These are phyloP conservation scores for Adela reaumurella DNA, from an alignment of 2,888 invertebrate genomes.

Conservation along the genomic window DNA sequence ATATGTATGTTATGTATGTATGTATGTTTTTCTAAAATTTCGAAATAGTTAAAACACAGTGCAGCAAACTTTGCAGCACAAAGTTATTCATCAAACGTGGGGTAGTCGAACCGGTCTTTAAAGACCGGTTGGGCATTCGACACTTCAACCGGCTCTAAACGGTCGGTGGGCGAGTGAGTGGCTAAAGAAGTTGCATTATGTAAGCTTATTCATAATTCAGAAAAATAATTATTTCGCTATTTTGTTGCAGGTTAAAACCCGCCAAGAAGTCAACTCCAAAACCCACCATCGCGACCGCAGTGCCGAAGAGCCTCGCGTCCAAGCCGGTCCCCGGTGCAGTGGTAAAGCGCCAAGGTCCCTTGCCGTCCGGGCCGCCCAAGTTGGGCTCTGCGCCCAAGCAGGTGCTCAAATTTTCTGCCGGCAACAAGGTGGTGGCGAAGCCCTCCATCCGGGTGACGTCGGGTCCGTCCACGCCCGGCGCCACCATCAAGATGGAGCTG, in stretches of 20 bases:
- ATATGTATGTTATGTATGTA: too few species aligned
- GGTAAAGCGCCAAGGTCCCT: conserved; percentile 49
- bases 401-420: conserved; percentile 66
- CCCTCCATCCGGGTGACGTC: conserved; percentile 43
- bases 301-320: conserved; percentile 32
- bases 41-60: too few species aligned
- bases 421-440: conserved; percentile 47
- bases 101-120: too few species aligned
- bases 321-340: conserved; percentile 50
- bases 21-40: too few species aligned
- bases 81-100: too few species aligned
- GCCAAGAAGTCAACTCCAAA: conserved; percentile 44
- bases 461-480: conserved; percentile 27
- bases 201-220: too few species aligned
- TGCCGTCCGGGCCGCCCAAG: conserved; percentile 61
- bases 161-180: too few species aligned
- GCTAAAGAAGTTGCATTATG: too few species aligned
- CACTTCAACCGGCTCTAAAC: too few species aligned
- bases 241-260: neutral
- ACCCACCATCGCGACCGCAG: conserved; percentile 23
- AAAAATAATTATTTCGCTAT: too few species aligned
- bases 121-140: too few species aligned
- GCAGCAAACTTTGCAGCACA: too few species aligned
- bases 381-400: conserved; percentile 72
- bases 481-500: conserved; percentile 57